phyloP scores from a whole-genome alignment of 2,797 vertebrate species.

The Rhynchotus rufescens region DNA sequence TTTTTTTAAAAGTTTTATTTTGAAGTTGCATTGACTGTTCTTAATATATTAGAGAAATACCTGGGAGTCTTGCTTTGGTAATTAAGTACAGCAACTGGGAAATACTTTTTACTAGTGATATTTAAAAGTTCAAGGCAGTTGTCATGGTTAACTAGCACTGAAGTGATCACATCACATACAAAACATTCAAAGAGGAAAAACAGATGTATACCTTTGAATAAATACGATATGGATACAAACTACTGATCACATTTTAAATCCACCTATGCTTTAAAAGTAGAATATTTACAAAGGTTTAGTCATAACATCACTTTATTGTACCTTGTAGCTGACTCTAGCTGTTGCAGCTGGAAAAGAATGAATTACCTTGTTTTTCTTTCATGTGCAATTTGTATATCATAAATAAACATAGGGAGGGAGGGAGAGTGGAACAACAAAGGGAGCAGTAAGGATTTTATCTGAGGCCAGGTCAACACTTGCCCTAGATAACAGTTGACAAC shows the following conservation, averaged over 20 bases:
- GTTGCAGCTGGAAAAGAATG: neutral
- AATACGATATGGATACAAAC: neutral
- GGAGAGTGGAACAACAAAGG: neutral
- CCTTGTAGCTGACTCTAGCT: neutral
- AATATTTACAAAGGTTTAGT: neutral
- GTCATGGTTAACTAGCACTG: neutral
- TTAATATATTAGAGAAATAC: neutral
- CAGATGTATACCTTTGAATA: neutral
- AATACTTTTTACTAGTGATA: neutral
- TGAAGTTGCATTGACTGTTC: neutral
- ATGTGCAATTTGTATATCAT: constrained; percentile 12
- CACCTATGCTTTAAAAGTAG: neutral
- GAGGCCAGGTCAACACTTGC: constrained; percentile 36
- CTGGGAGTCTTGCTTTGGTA: neutral
- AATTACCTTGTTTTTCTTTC: neutral
- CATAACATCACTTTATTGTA: neutral
- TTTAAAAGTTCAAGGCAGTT: neutral
- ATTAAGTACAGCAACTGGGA: neutral
- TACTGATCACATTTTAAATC: neutral
- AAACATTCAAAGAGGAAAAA: neutral
- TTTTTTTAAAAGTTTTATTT: neutral
- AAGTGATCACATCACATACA: neutral
- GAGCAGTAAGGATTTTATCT: constrained; percentile 43
- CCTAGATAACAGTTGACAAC: constrained; percentile 23
- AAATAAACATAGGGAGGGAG: neutral